A percentile compares a stretch with the other conserved stretches of the same genome.
Conservation (phyloP, 2,113 vertebrate species). For the Gallinago undulata region DNA sequence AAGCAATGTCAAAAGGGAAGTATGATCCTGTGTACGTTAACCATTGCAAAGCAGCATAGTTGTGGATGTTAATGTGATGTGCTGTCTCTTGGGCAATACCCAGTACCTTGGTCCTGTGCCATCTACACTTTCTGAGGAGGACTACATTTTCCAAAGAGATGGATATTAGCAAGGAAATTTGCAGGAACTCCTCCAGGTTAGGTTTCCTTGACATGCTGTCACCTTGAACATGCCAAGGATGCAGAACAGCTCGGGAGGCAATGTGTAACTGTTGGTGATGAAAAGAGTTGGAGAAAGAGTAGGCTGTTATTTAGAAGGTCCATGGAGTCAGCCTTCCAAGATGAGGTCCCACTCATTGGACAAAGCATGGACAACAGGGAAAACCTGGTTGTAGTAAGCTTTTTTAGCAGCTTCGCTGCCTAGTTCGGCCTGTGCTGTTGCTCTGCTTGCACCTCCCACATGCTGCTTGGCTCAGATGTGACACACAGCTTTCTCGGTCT, state of each 20-base stretch:
- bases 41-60: rapidly evolving
- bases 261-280: neutral
- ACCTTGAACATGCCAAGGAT: neutral
- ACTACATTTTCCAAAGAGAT: neutral
- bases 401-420: neutral
- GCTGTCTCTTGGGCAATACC: neutral
- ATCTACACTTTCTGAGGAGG: neutral
- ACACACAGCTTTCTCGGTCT: neutral
- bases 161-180: neutral
- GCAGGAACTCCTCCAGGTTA: neutral
- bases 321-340: neutral
- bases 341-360: rapidly evolving
- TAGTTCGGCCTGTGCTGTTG: rapidly evolving
- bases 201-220: neutral
- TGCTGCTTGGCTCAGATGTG: neutral
- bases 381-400: no score
- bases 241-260: rapidly evolving
- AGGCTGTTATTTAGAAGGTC: neutral
- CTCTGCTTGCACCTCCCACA: neutral
- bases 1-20: neutral
- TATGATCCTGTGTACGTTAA: neutral
- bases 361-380: neutral
- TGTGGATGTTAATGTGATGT: rapidly evolving
- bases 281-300: rapidly evolving
- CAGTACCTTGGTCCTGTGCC: neutral